Evolutionary conservation across 2,113 vertebrate species (phyloP), one percentile per base, ranked within the genome.

Genomic region (Spheniscus mendiculus): DNA sequence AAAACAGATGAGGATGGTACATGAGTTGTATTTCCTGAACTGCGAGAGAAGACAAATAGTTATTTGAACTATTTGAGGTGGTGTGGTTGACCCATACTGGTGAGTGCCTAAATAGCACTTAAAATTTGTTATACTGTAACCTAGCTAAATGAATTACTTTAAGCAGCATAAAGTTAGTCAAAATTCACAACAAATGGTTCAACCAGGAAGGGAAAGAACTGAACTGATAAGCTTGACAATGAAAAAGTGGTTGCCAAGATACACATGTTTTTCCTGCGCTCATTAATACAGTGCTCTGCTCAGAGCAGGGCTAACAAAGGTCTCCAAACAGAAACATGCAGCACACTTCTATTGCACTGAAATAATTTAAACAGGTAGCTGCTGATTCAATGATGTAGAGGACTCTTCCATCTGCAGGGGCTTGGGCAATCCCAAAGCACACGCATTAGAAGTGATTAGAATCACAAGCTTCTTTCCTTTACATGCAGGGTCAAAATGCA

Each of bases 171-270:
- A 90, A 89, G 40, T 32, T n/a, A 87, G 50, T 53, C 12, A 83
- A 89, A 81, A 93, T 30, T 71, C n/a, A 34, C 38, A 84, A 62
- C 26, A 93, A 80, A 72, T 20, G 38, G 27, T 72, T 89, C 44
- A n/a, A 7, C 14, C 29, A 42, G 23, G 32, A 85, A 93, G 52
- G 29, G 20, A 77, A 78, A 80, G 32, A 91, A 95, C 88, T 34
- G 1, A 92, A 65, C 67, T 65, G 5, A 12, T 77, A 87, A 86
- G 36, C 49, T 44, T 76, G 58, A 89, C 79, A 86, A 85, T 40
- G 32, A 81, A 61, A 61, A 88, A 88, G 30, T 10, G 15, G 40
- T 96, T 96, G 83, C 79, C 90, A 93, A 92, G 91, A 95, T 55
- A 78, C 45, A 70, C 22, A 56, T 20, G 29, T 84, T 95, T 95